A percentile compares a stretch with the other conserved stretches of the same genome.
phyloP scores from a whole-genome alignment of 2,797 vertebrate species.

The Rousettus madagascariensis region DNA sequence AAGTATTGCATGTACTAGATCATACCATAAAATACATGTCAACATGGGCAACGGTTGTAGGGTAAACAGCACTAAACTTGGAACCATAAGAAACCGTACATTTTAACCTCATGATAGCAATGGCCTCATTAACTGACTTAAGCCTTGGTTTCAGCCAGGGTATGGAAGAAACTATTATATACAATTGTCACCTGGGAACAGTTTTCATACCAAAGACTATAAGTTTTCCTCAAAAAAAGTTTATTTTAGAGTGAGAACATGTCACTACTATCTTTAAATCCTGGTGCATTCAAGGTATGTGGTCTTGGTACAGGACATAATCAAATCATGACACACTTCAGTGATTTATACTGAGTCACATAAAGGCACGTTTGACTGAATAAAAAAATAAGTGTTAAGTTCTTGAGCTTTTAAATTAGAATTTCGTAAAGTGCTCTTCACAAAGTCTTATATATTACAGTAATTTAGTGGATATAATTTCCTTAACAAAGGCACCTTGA shows the following conservation, averaged over 20 bases:
- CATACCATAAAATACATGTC: slow-evolving; percentile 22
- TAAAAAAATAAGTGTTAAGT: slow-evolving; percentile 73
- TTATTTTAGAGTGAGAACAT: slow-evolving; percentile 71
- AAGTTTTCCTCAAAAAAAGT: slow-evolving; percentile 18
- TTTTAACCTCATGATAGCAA: neutral
- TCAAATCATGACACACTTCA: slow-evolving; percentile 46
- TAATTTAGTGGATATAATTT: slow-evolving; percentile 65
- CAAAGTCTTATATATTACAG: slow-evolving; percentile 60
- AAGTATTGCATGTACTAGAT: neutral
- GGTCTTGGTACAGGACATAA: slow-evolving; percentile 51
- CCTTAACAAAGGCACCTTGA: slow-evolving; percentile 70
- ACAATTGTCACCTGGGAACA: neutral
- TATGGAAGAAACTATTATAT: neutral
- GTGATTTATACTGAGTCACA: slow-evolving; percentile 59
- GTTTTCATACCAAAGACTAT: slow-evolving; percentile 27
- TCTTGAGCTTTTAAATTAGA: slow-evolving; percentile 75
- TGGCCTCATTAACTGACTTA: neutral
- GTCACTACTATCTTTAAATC: slow-evolving; percentile 61
- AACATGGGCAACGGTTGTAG: neutral
- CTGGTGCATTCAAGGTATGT: slow-evolving; percentile 39
- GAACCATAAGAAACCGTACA: neutral
- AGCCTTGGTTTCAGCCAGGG: neutral
- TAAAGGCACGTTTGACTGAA: slow-evolving; percentile 68
- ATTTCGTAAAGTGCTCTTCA: slow-evolving; percentile 79
- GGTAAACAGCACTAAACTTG: neutral